phyloP scores from a whole-genome alignment of 2,797 vertebrate species.

The Rousettus madagascariensis region DNA sequence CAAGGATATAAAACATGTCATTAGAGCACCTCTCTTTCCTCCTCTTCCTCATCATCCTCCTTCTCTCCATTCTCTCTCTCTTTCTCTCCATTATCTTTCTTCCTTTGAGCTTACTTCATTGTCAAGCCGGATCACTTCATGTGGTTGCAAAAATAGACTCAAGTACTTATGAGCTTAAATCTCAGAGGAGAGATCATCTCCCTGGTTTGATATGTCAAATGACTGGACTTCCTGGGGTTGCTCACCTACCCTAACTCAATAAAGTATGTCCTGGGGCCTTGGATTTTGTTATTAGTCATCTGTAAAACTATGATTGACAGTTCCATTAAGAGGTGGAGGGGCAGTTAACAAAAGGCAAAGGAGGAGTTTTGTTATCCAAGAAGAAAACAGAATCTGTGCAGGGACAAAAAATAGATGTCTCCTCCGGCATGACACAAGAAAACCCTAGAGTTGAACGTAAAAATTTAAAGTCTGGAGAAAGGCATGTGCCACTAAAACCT shows the following conservation, averaged over 20 bases:
- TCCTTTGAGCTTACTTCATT: not conserved
- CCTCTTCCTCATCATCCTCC: fast-evolving
- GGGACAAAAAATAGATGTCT: not conserved
- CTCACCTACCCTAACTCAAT: not conserved
- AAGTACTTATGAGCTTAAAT: not conserved
- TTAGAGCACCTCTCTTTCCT: not conserved
- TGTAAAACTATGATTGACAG: not conserved
- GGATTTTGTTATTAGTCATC: not conserved
- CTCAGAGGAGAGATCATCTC: not conserved
- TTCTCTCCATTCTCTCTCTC: not conserved
- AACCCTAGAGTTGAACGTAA: not conserved
- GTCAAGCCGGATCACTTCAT: not conserved
- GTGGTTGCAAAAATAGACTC: not conserved
- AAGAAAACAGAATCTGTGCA: not conserved
- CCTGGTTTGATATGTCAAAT: not conserved
- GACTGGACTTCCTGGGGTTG: not conserved
- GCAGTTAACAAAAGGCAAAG: not conserved
- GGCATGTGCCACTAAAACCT: not conserved
- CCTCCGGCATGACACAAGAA: not conserved
- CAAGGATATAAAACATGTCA: not conserved
- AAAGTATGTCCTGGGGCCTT: not conserved
- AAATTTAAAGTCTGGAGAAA: not conserved
- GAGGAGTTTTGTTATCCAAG: not conserved
- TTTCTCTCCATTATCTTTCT: not conserved
- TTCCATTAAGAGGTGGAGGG: not conserved